phyloP scores from a whole-genome alignment of 37 sponge, comb jelly and placozoan species.

The Halisarca cf. caerulea region DNA sequence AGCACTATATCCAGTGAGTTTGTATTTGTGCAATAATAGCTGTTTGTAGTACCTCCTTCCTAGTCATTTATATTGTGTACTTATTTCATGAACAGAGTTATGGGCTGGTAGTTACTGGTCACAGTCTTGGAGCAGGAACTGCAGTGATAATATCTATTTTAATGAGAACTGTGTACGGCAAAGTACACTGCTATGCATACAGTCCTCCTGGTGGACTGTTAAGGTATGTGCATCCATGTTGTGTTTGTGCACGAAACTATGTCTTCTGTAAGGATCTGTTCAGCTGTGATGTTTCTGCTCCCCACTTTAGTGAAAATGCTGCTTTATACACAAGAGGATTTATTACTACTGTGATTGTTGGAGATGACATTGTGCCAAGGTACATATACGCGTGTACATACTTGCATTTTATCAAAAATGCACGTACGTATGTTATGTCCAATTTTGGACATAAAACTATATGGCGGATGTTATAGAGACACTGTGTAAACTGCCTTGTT shows the following conservation, averaged over 20 bases:
- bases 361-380: slow-evolving; percentile 80
- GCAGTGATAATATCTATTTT: slow-evolving; percentile 64
- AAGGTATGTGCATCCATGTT: not conserved
- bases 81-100: slow-evolving; percentile 37
- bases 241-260: not conserved
- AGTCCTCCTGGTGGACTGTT: slow-evolving; percentile 58
- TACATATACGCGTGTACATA: not conserved
- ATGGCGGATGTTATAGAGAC: too few relatives aligned
- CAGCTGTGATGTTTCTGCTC: not conserved
- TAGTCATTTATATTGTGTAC: not conserved
- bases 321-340: slow-evolving; percentile 51
- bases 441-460: too few relatives aligned
- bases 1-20: slow-evolving; percentile 43
- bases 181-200: slow-evolving; percentile 75
- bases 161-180: slow-evolving; percentile 45
- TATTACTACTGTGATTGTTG: slow-evolving; percentile 65
- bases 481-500: too few relatives aligned
- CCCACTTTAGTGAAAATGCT: slow-evolving; percentile 38
- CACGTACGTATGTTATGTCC: too few relatives aligned
- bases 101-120: slow-evolving; percentile 58
- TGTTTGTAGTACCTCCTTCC: not conserved
- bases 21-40: not conserved
- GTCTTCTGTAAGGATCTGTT: not conserved
- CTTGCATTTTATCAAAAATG: too few relatives aligned
- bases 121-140: slow-evolving; percentile 66